Evolutionary conservation across 2,888 invertebrate genomes (phyloP).

Genomic region (Nymphalis c-album): DNA sequence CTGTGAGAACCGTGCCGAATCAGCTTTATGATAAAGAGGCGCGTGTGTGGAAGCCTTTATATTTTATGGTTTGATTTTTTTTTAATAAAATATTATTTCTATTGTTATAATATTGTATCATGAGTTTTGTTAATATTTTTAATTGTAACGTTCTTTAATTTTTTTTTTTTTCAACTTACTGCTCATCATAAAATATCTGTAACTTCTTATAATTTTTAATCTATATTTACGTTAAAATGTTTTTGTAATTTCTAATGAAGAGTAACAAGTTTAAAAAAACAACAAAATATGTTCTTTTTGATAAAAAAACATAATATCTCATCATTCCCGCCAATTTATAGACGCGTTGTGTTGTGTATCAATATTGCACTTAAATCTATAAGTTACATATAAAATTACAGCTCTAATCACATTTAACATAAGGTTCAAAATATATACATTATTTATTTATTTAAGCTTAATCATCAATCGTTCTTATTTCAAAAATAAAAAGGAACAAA

Average conservation of each 20-base stretch:
- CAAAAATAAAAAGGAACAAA: neutral
- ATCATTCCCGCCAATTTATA: neutral
- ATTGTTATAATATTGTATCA: neutral
- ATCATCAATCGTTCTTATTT: neutral
- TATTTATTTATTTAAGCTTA: neutral
- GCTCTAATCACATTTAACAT: neutral
- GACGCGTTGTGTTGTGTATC: neutral
- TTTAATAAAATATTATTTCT: neutral
- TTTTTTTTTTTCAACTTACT: too few relatives aligned
- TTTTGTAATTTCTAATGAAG: too few relatives aligned
- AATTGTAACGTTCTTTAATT: too few relatives aligned
- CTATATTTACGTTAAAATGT: too few relatives aligned
- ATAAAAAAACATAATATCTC: neutral
- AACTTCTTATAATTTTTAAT: too few relatives aligned
- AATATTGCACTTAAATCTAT: neutral
- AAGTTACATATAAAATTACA: neutral
- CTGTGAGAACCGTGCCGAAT: constrained; percentile 50
- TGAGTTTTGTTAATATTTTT: too few relatives aligned
- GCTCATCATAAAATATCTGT: too few relatives aligned
- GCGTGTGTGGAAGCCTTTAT: constrained; percentile 10
- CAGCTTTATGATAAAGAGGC: constrained; percentile 36
- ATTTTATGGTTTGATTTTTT: neutral
- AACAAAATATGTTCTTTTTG: too few relatives aligned
- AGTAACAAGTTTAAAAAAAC: too few relatives aligned
- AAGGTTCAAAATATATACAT: neutral